Evolutionary conservation across 1,140 invertebrate species (phyloP).

Genomic region (Drosophila busckii): DNA sequence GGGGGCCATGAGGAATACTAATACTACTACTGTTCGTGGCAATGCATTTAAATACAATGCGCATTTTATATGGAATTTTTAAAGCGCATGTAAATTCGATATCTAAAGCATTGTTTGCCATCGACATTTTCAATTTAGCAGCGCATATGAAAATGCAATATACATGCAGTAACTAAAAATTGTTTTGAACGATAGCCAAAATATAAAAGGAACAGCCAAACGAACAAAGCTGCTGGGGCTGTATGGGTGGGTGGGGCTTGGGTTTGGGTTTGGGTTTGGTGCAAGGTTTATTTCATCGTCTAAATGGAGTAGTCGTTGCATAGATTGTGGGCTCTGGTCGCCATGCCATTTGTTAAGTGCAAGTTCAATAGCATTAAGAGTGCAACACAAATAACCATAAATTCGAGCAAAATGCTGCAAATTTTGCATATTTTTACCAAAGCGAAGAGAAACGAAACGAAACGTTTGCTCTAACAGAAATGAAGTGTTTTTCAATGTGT

Average conservation of each 20-base stretch:
- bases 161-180: slow-evolving; percentile 70
- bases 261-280: too few species aligned
- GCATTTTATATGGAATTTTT: slow-evolving; percentile 1
- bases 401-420: slow-evolving; percentile 68
- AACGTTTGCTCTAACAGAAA: slow-evolving; percentile 26
- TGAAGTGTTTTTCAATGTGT: slow-evolving; percentile 19
- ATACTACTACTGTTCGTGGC: too few species aligned
- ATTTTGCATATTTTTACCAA: slow-evolving; percentile 74
- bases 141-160: slow-evolving; percentile 68
- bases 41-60: slow-evolving; percentile 6
- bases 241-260: too few species aligned
- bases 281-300: slow-evolving; percentile 73
- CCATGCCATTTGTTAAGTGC: slow-evolving; percentile 71
- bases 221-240: too few species aligned
- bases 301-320: slow-evolving; percentile 60
- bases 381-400: slow-evolving; percentile 76
- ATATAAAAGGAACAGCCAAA: slow-evolving; percentile 33
- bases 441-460: too few species aligned
- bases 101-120: too few species aligned
- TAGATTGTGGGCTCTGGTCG: slow-evolving; percentile 22
- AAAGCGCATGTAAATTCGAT: too few species aligned
- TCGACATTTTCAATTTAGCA: too few species aligned
- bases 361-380: slow-evolving; percentile 77
- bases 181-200: slow-evolving; percentile 69
- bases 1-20: background rate